phyloP scores from a whole-genome alignment of 2,113 vertebrate species.

The Glaucidium brasilianum region DNA sequence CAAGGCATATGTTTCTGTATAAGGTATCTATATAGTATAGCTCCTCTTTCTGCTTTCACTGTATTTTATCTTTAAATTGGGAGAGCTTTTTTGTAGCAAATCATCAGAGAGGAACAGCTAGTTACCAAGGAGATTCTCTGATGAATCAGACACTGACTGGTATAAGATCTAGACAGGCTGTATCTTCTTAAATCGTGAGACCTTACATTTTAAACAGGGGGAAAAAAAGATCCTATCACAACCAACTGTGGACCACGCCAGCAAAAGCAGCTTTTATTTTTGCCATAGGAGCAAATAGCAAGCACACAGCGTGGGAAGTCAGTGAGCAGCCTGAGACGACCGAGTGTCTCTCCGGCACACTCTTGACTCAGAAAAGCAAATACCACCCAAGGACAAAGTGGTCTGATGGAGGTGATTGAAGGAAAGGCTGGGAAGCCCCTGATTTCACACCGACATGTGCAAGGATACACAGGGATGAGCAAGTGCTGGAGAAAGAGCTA shows the following conservation, averaged over 20 bases:
- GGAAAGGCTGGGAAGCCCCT: not conserved
- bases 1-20: not conserved
- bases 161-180: slow-evolving; percentile 55
- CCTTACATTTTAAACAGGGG: slow-evolving; percentile 32
- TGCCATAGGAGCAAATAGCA: slow-evolving; percentile 12
- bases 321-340: not conserved
- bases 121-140: slow-evolving; percentile 69
- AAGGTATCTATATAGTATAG: not conserved
- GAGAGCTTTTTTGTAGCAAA: slow-evolving; percentile 67
- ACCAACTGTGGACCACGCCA: not conserved
- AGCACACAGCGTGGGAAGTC: not conserved
- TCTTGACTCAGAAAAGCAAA: slow-evolving; percentile 60
- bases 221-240: not conserved
- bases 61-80: slow-evolving; percentile 67
- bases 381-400: slow-evolving; percentile 62
- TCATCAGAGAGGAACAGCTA: slow-evolving; percentile 65
- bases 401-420: slow-evolving; percentile 40
- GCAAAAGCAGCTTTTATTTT: slow-evolving; percentile 28
- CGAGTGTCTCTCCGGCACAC: slow-evolving; percentile 2
- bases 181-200: slow-evolving; percentile 63
- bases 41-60: not conserved
- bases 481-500: not conserved
- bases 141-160: slow-evolving; percentile 65
- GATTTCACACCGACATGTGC: not conserved
- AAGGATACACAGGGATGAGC: not conserved